Evolutionary conservation across 1,140 invertebrate genomes (phyloP), one percentile per base, ranked within the genome.

Genomic region (Metaphire vulgaris): DNA sequence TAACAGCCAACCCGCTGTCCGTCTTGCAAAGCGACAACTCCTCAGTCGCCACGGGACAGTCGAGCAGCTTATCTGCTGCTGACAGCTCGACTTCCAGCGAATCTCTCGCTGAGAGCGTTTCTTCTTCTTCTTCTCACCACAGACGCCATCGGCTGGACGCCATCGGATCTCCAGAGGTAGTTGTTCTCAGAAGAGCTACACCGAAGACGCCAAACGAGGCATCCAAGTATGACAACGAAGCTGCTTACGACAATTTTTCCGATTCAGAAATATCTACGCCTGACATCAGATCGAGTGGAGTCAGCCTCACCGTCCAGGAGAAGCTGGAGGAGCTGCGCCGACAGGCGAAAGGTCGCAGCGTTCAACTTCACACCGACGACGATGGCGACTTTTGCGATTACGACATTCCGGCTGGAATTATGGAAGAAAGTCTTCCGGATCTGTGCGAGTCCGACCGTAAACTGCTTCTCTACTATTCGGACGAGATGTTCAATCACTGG

Each of bases 391-490:
- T 56, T 21, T 12, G 6, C 6, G 41, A 56, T 56, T 56, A 56
- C 21, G 41, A 56, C 41, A 56, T 56, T 56, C 41, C 41, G 41
- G 41, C 41, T 56, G 41, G 41, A 56, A 56, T 56, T 21, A 56
- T 56, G 41, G 41, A 56, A 56, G 41, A 56, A 56, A 56, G 21
- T 21, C 41, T 56, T 56, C 68, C 31, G 33, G 28, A 26, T 26
- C 30, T 76, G 12, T 26, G 33, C 33, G 68, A 72, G 32, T 72
- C 70, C 41, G 68, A 71, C 65, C 28, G 33, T 80, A 92, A 94
- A 84, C 88, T 96, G 56, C 85, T 96, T 31, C 89, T 90, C 31
- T 96, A 95, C 85, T 97, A 96, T 84, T 91, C 92, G 6, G 90
- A 90, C 71, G 93, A 96, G 86, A 90, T 92, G 66, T 90, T 92